Percentiles rank a stretch among this genome's conserved stretches.
Conservation (phyloP, 2,888 invertebrate species). For the Cryptophagus acutangulus region DNA sequence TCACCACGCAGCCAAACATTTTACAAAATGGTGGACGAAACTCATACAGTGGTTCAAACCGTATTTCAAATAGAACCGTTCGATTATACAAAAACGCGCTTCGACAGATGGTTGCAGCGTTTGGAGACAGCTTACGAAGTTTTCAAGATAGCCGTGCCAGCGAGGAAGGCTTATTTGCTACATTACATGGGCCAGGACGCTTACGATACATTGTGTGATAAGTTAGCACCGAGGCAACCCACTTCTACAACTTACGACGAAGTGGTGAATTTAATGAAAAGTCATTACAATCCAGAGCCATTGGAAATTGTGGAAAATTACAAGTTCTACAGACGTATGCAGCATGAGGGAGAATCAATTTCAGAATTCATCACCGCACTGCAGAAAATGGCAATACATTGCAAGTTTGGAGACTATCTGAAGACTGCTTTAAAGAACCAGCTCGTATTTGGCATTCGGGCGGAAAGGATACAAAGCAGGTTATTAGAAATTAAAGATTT, state of each 20-base stretch:
- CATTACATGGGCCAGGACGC: conserved; percentile 16
- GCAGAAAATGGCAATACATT: conserved; percentile 20
- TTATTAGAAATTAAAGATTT: conserved; percentile 26
- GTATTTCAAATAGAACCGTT: too few relatives aligned
- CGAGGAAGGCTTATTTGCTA: conserved; percentile 4
- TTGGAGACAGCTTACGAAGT: conserved; percentile 16
- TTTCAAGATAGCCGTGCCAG: conserved; percentile 8
- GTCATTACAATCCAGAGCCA: conserved; percentile 17
- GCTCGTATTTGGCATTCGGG: conserved; percentile 29
- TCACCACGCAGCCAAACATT: too few relatives aligned
- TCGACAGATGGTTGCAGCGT: conserved; percentile 12
- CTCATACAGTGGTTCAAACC: too few relatives aligned
- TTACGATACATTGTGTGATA: conserved; percentile 18
- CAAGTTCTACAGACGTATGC: conserved; percentile 26
- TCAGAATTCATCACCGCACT: conserved; percentile 24
- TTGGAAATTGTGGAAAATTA: conserved; percentile 27
- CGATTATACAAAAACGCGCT: too few relatives aligned
- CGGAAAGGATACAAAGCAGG: conserved; percentile 25
- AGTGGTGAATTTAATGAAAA: conserved; percentile 12
- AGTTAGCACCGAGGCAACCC: conserved; percentile 15
- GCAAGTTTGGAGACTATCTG: conserved; percentile 28
- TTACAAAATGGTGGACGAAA: too few relatives aligned
- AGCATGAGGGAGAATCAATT: conserved; percentile 23
- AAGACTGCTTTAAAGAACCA: conserved; percentile 29
- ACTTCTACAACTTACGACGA: conserved; percentile 6